These are phyloP conservation scores for Salvelinus sp. DNA, from an alignment of 2,113 vertebrate species.

Conservation along the genomic window DNA sequence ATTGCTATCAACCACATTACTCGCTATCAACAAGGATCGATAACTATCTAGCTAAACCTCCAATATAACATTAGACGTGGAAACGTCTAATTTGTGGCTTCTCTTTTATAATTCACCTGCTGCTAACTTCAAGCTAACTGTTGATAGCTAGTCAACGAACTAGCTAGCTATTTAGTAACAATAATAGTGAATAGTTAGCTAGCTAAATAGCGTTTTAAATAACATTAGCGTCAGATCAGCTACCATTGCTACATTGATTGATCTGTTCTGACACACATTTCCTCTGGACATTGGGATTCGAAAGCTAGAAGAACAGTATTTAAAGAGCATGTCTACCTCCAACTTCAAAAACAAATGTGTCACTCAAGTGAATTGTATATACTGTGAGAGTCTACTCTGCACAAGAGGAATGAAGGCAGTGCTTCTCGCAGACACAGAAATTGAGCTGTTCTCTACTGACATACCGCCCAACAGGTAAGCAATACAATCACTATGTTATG, in stretches of 20 bases:
- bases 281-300: too few species aligned
- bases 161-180: too few species aligned
- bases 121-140: background rate
- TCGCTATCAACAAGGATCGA: background rate
- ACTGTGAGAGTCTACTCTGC: constrained; percentile 84
- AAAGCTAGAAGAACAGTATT: background rate
- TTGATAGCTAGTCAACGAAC: background rate
- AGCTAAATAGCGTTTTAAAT: too few species aligned
- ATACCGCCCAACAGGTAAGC: constrained; percentile 91
- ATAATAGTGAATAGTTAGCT: too few species aligned
- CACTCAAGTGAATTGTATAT: constrained; percentile 83
- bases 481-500: too few species aligned
- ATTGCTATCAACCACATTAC: background rate
- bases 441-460: constrained; percentile 92
- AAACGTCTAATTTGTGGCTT: background rate
- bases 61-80: background rate
- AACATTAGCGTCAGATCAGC: too few species aligned
- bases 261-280: too few species aligned
- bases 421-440: constrained; percentile 85
- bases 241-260: too few species aligned
- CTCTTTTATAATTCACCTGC: background rate
- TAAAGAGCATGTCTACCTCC: constrained; percentile 78
- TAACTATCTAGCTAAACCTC: background rate
- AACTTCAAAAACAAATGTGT: constrained; percentile 89
- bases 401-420: constrained; percentile 86